Base-by-base conservation (phyloP, 2,113 vertebrate species). In the Gavia stellata region DNA sequence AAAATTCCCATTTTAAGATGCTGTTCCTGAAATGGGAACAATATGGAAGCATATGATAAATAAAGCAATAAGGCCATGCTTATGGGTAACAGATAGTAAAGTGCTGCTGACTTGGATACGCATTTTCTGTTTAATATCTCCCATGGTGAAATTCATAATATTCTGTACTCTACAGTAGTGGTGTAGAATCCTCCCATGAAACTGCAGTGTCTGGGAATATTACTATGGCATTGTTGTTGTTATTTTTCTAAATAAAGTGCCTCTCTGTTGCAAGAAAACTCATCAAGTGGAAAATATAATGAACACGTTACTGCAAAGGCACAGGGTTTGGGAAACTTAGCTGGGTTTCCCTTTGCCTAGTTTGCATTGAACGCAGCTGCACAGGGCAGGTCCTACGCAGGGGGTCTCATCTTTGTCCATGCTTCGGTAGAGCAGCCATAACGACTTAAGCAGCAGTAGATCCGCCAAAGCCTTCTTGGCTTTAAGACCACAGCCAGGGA, bases 111-210 rank as follows among this genome's bases (percentile, higher is more conserved):
- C 49, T 77, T 62, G 62, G 61, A 88, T 95, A 71, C 5, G 16
- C n/a, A 50, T 88, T 92, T 95, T 82, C 53, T 92, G 49, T 84
- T 96, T 88, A 92, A 94, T 92, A 88, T 86, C 31, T 96, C 86
- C 73, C 73, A 21, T 29, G 74, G 47, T 84, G 75, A 90, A 82
- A 94, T 91, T 66, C 44, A n/a, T 81, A 92, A 90, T 29, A 73
- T 77, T 86, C 12, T 0, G 18, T 75, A 84, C 45, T 72, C 68
- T 53, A 80, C 59, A 34, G 34, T 7, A 93, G 73, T 21, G n/a
- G 49, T 84, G 17, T 65, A 92, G 80, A 92, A 96, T n/a, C 20
- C 18, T 86, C 47, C 49, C 33, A 58, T 66, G 80, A 87, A 92
- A 81, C 40, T 45, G 19, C 71, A 50, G 26, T 63, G 45, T 31